These are phyloP conservation scores for Philhelius pedissequus DNA, from an alignment of 2,888 invertebrate genomes.

Conservation along the genomic window DNA sequence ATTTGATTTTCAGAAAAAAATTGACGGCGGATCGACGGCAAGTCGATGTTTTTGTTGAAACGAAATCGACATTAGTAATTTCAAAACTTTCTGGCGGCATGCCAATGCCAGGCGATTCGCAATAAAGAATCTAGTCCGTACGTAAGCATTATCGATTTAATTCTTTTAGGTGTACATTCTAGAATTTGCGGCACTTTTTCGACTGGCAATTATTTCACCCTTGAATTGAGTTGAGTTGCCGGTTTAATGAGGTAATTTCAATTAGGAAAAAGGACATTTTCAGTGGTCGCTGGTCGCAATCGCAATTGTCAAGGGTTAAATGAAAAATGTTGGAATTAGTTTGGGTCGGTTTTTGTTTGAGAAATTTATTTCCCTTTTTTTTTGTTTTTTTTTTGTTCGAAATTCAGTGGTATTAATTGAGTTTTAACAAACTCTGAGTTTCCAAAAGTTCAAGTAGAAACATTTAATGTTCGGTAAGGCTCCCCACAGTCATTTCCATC, in stretches of 20 bases:
- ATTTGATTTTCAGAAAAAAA: too few relatives aligned
- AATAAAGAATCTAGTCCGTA: slow-evolving; percentile 26
- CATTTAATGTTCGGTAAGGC: neutral
- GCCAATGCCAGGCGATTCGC: slow-evolving; percentile 53
- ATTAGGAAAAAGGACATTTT: slow-evolving; percentile 64
- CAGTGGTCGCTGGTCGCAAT: slow-evolving; percentile 43
- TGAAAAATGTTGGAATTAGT: slow-evolving; percentile 65
- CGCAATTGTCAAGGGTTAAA: slow-evolving; percentile 47
- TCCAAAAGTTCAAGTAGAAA: slow-evolving; percentile 24
- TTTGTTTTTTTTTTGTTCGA: slow-evolving; percentile 10
- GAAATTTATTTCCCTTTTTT: slow-evolving; percentile 57
- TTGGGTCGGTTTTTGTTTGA: slow-evolving; percentile 61
- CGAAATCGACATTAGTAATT: too few relatives aligned
- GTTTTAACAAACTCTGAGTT: slow-evolving; percentile 43
- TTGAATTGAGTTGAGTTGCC: slow-evolving; percentile 65
- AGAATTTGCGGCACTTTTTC: slow-evolving; percentile 51
- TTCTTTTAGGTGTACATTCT: slow-evolving; percentile 30
- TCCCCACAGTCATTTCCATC: neutral
- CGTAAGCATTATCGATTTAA: slow-evolving; percentile 53
- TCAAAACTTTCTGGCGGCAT: slow-evolving; percentile 56
- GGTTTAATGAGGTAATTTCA: slow-evolving; percentile 69
- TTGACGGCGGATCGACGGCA: too few relatives aligned
- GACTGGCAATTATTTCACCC: slow-evolving; percentile 58
- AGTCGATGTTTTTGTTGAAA: too few relatives aligned
- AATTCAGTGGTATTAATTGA: slow-evolving; percentile 59